Percentiles rank a stretch among this genome's conserved stretches.
Evolutionary conservation across 2,888 invertebrate species (phyloP).

Genomic region (Chymomyza amoena): DNA sequence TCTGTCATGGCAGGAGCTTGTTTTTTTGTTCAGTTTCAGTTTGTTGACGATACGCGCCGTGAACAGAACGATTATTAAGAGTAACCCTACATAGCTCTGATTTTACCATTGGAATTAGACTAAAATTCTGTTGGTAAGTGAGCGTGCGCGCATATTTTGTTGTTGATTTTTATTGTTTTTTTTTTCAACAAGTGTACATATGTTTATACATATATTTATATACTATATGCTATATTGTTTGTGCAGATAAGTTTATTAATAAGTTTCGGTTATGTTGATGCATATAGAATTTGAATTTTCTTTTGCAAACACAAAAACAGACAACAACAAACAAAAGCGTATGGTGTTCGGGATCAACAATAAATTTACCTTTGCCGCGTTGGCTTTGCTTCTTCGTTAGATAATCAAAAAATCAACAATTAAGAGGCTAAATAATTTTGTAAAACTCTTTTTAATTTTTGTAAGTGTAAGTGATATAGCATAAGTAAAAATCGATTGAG

Average conservation of each 20-base stretch:
- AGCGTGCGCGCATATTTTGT: neutral
- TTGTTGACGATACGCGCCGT: neutral
- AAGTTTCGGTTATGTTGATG: constrained; percentile 33
- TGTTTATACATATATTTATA: constrained; percentile 11
- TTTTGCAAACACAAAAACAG: constrained; percentile 3
- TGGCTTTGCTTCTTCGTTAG: neutral
- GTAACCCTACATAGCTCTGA: neutral
- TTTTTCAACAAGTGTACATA: neutral
- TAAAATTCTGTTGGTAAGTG: neutral
- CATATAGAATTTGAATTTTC: neutral
- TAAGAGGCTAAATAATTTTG: constrained; percentile 14
- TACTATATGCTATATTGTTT: neutral
- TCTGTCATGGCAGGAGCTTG: neutral
- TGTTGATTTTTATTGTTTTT: too few relatives aligned
- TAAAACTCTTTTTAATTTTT: constrained; percentile 44
- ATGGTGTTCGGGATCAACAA: neutral
- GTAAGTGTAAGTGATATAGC: too few relatives aligned
- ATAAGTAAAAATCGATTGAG: constrained; percentile 8
- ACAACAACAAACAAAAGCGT: constrained; percentile 39
- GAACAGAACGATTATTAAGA: neutral
- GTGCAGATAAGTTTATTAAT: constrained; percentile 61
- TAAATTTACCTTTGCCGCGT: neutral
- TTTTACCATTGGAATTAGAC: neutral
- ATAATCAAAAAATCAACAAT: constrained; percentile 10
- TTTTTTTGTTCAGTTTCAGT: neutral